Conservation (phyloP, 2,888 invertebrate genomes). For the Abscondita cerata region DNA sequence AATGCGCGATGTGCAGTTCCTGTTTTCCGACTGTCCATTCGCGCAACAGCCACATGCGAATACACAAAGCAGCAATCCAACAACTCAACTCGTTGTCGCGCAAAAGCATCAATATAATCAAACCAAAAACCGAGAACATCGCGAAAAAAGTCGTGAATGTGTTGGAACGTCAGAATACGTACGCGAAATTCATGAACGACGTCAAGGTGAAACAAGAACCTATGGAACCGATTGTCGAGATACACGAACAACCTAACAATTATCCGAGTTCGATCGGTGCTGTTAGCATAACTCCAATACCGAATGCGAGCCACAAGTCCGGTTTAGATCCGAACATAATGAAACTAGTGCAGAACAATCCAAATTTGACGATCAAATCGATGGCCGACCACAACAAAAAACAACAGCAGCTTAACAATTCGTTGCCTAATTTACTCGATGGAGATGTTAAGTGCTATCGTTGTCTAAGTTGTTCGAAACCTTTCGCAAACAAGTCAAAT, state of each 20-base stretch:
- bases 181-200: conserved; percentile 22
- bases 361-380: conserved; percentile 55
- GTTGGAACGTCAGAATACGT: conserved; percentile 19
- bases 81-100: conserved; percentile 18
- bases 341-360: conserved; percentile 57
- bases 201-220: conserved; percentile 52
- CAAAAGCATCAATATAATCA: conserved; percentile 26
- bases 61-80: conserved; percentile 51
- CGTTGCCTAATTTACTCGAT: conserved; percentile 21
- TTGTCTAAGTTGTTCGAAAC: conserved; percentile 57
- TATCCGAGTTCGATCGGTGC: conserved; percentile 41
- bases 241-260: conserved; percentile 49
- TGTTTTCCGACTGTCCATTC: conserved; percentile 57
- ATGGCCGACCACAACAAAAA: conserved; percentile 27
- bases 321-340: conserved; percentile 53
- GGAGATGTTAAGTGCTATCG: conserved; percentile 51
- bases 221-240: conserved; percentile 56
- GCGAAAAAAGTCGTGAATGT: conserved; percentile 17
- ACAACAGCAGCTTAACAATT: neutral
- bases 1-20: conserved; percentile 55
- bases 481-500: conserved; percentile 57
- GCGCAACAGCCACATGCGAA: conserved; percentile 58
- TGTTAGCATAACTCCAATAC: conserved; percentile 57
- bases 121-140: conserved; percentile 16
- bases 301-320: conserved; percentile 49